Evolutionary conservation across 92 coral and sea anemone genomes (phyloP).

Genomic region (Umimayanthus kanabou): DNA sequence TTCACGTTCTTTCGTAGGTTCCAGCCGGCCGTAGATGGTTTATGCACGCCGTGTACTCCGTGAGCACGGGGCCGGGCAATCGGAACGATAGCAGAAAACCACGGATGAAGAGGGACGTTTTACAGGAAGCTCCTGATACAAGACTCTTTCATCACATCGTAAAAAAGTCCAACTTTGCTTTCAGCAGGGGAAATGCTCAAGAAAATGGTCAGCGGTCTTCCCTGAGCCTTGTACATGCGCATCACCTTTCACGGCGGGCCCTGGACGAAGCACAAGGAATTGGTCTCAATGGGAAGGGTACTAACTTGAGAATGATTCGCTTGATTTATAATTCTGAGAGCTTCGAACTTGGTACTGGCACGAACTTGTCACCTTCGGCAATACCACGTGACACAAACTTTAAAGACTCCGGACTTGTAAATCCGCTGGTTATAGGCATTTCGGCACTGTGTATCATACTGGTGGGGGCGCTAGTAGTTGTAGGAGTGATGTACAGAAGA

Average conservation of each 20-base stretch:
- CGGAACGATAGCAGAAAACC: constrained; percentile 51
- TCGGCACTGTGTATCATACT: constrained; percentile 77
- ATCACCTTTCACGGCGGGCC: constrained; percentile 50
- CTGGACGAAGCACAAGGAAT: constrained; percentile 35
- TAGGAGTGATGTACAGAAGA: constrained; percentile 83
- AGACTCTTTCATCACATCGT: constrained; percentile 15
- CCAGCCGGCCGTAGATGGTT: constrained; percentile 94
- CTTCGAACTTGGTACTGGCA: constrained; percentile 40
- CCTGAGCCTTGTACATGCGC: not conserved
- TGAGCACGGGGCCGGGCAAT: constrained; percentile 59
- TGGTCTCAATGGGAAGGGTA: constrained; percentile 68
- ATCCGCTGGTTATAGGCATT: constrained; percentile 92
- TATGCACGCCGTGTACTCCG: constrained; percentile 95
- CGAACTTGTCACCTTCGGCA: not conserved
- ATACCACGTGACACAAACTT: constrained; percentile 40
- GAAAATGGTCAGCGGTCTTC: constrained; percentile 20
- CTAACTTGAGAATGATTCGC: constrained; percentile 79
- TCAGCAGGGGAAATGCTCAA: constrained; percentile 5
- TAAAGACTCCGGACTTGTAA: constrained; percentile 59
- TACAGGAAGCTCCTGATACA: not conserved
- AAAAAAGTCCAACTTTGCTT: constrained; percentile 26
- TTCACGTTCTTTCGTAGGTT: constrained; percentile 61
- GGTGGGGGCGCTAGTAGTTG: constrained; percentile 71
- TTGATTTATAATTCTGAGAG: constrained; percentile 55
- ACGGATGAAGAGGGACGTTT: constrained; percentile 22